phyloP scores from a whole-genome alignment of 2,113 vertebrate species.

The Oryzias javanicus region DNA sequence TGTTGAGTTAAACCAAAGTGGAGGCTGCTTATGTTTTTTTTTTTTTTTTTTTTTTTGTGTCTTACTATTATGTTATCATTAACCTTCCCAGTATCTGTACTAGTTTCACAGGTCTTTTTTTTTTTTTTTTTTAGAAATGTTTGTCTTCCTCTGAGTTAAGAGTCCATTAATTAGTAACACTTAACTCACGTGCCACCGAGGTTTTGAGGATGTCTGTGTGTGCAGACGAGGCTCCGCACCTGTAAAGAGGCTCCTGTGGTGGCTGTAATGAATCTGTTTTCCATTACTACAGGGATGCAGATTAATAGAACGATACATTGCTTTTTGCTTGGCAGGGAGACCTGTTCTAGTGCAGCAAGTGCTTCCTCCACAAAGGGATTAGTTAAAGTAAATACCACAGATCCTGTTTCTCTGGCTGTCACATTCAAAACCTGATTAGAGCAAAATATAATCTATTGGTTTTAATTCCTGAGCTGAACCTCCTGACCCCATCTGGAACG shows the following conservation, averaged over 20 bases:
- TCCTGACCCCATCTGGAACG: slow-evolving; percentile 33
- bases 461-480: slow-evolving; percentile 50
- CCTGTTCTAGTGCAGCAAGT: slow-evolving; percentile 16
- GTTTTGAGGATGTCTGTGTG: slow-evolving; percentile 11
- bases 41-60: background rate
- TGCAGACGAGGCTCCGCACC: slow-evolving; percentile 33
- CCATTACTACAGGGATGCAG: slow-evolving; percentile 61
- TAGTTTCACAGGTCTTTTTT: background rate
- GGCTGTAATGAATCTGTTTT: slow-evolving; percentile 57
- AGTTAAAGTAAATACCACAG: slow-evolving; percentile 41
- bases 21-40: slow-evolving; percentile 10
- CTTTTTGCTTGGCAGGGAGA: slow-evolving; percentile 54
- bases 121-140: background rate
- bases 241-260: slow-evolving; percentile 57
- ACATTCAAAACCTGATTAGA: slow-evolving; percentile 52
- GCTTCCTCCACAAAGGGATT: slow-evolving; percentile 55
- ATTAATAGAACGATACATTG: slow-evolving; percentile 71
- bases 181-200: slow-evolving; percentile 1
- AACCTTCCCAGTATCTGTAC: background rate
- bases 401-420: slow-evolving; percentile 42
- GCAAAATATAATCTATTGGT: slow-evolving; percentile 56
- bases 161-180: background rate
- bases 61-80: background rate
- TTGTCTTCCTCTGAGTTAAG: background rate
- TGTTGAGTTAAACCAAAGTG: slow-evolving; percentile 7